phyloP scores from a whole-genome alignment of 2,888 invertebrate genomes.

The Allacma fusca region DNA sequence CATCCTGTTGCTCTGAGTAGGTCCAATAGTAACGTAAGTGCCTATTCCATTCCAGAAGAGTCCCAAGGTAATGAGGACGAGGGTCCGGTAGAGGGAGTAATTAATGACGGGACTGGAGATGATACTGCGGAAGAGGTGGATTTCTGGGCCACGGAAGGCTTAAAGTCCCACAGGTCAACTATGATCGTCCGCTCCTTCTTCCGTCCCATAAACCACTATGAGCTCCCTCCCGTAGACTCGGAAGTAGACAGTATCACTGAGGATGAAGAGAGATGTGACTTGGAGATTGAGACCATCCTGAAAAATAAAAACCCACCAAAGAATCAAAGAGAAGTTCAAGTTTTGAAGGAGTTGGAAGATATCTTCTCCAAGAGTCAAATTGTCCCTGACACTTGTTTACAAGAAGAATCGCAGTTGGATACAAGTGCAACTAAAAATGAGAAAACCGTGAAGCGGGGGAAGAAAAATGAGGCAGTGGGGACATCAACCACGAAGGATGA shows the following conservation, averaged over 20 bases:
- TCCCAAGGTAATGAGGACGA: not conserved
- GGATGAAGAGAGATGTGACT: conserved; percentile 29
- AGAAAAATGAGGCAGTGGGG: not conserved
- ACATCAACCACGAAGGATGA: not conserved
- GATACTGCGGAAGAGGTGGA: conserved; percentile 17
- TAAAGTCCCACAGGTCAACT: conserved; percentile 33
- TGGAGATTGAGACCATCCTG: conserved; percentile 38
- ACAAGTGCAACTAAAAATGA: conserved; percentile 3
- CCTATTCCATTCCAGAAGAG: conserved; percentile 11
- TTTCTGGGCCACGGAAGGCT: conserved; percentile 34
- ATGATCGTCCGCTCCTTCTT: conserved; percentile 32
- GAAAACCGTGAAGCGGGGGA: not conserved
- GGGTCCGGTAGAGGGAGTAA: not conserved
- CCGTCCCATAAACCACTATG: not conserved
- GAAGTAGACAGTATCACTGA: conserved; percentile 39
- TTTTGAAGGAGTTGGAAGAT: conserved; percentile 18
- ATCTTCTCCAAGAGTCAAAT: not conserved
- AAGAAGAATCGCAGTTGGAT: conserved; percentile 5
- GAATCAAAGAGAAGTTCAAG: not conserved
- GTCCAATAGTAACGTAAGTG: conserved; percentile 15
- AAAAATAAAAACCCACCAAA: not conserved
- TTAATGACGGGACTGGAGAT: not conserved
- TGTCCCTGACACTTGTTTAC: not conserved
- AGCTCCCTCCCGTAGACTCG: not conserved
- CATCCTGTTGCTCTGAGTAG: conserved; percentile 1